Evolutionary conservation across 2,797 vertebrate species (phyloP), one percentile per base, ranked within the genome.

Genomic region (Myotis vivesi): DNA sequence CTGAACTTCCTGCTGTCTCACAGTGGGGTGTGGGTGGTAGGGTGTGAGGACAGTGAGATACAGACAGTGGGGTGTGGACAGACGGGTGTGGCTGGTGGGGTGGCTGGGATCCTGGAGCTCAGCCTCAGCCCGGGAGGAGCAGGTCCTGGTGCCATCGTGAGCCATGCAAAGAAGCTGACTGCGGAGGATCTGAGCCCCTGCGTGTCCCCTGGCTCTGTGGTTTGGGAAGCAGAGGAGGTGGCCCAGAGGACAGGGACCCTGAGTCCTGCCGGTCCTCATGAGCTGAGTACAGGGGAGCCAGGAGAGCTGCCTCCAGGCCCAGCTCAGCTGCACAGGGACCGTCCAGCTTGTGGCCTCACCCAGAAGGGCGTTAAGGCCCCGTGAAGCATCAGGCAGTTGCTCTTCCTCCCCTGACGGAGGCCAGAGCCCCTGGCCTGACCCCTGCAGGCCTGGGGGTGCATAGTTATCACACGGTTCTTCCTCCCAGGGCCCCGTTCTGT

Each of bases 331-430:
- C 72, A 36, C 8, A 3, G 9, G 17, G 3, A 8, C 30, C 49
- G 25, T 46, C 17, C 17, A 28, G 2, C 19, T 23, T 1, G 0
- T 2, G 13, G 22, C 81, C 23, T 38, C 23, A 2, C n/a, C 30
- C 3, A 5, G 17, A 5, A 16, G 6, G 36, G 3, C 59, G n/a
- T 69, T 28, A 17, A 20, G 4, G 2, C 2, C 13, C 30, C 4
- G 9, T 0, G 8, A 28, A 1, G 2, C 6, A 0, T 55, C 16
- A 9, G 23, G 62, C 2, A 4, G 5, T 20, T 20, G 4, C 0
- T 23, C 36, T 64, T n/a, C 7, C 1, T 66, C 36, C 38, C 49
- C 22, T 1, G 22, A 9, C 28, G 0, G 33, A 0, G 10, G n/a
- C 68, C 3, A 0, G 79, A 33, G 25, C 53, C 44, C n/a, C 20